Conservation (phyloP, 2,888 invertebrate genomes). For the Meloe dianella region DNA sequence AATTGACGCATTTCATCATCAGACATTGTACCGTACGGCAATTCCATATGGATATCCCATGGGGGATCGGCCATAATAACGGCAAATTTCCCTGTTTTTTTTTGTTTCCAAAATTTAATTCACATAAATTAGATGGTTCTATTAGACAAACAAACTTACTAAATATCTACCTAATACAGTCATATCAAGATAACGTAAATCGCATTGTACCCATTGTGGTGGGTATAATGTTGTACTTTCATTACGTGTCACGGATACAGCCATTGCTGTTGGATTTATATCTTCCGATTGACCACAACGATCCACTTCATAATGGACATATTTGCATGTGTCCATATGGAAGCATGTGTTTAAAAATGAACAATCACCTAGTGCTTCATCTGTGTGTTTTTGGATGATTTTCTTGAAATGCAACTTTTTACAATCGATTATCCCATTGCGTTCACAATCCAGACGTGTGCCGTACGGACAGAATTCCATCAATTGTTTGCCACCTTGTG, state of each 20-base stretch:
- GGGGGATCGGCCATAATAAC: constrained; percentile 99
- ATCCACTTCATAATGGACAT: constrained; percentile 98
- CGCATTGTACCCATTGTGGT: constrained; percentile 97
- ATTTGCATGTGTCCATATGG: constrained; percentile 99
- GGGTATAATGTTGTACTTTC: constrained; percentile 76
- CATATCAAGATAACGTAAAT: constrained; percentile 90
- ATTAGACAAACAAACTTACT: constrained; percentile 5
- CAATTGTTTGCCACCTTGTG: constrained; percentile 90
- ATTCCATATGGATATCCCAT: constrained; percentile 99
- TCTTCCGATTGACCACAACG: constrained; percentile 65
- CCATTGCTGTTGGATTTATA: constrained; percentile 43
- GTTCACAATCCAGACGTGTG: constrained; percentile 85
- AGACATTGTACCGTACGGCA: constrained; percentile 98
- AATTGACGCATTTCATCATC: constrained; percentile 98
- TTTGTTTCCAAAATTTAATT: not conserved
- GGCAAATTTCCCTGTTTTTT: constrained; percentile 83
- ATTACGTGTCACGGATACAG: constrained; percentile 46
- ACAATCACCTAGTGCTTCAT: constrained; percentile 80
- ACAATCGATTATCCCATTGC: constrained; percentile 68
- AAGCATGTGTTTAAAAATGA: constrained; percentile 98
- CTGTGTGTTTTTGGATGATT: constrained; percentile 94
- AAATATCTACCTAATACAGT: constrained; percentile 72
- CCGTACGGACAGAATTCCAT: constrained; percentile 98
- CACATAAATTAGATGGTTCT: not conserved
- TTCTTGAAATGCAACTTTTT: constrained; percentile 95